Evolutionary conservation across 2,888 invertebrate species (phyloP).

Genomic region (Willowsia nigromaculata): DNA sequence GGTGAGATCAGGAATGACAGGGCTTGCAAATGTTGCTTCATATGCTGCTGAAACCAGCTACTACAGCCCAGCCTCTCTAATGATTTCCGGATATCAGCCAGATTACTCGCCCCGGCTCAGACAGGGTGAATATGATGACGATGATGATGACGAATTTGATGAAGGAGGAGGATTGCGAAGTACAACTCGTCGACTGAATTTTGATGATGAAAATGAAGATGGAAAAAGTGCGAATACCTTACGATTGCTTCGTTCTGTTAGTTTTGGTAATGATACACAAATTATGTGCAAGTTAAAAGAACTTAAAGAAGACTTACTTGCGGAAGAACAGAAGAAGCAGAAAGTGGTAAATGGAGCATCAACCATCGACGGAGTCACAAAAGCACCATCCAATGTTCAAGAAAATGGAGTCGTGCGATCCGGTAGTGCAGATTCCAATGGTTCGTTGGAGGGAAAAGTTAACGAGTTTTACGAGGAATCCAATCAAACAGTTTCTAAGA

Average conservation of each 20-base stretch:
- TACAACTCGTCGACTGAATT: conserved; percentile 65
- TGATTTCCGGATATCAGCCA: conserved; percentile 76
- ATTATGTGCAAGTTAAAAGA: conserved; percentile 81
- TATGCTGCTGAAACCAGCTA: conserved; percentile 77
- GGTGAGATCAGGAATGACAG: conserved; percentile 78
- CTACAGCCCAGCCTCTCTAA: conserved; percentile 77
- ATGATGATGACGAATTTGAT: conserved; percentile 73
- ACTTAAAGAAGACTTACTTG: conserved; percentile 75
- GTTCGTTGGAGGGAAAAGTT: conserved; percentile 76
- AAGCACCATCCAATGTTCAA: not conserved
- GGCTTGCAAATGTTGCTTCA: conserved; percentile 74
- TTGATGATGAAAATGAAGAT: conserved; percentile 70
- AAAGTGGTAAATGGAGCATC: not conserved
- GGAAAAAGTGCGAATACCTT: conserved; percentile 72
- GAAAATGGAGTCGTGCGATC: conserved; percentile 41
- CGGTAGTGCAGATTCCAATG: conserved; percentile 76
- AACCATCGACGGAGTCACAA: conserved; percentile 38
- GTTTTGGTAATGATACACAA: conserved; percentile 90
- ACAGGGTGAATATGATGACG: conserved; percentile 71
- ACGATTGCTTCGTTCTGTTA: conserved; percentile 83
- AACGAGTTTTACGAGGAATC: conserved; percentile 76
- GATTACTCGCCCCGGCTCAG: conserved; percentile 69
- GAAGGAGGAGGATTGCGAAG: conserved; percentile 67
- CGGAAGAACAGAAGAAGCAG: conserved; percentile 59
- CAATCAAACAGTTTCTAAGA: conserved; percentile 45